phyloP scores from a whole-genome alignment of 2,113 vertebrate species.

The Muntiacus muntjak region DNA sequence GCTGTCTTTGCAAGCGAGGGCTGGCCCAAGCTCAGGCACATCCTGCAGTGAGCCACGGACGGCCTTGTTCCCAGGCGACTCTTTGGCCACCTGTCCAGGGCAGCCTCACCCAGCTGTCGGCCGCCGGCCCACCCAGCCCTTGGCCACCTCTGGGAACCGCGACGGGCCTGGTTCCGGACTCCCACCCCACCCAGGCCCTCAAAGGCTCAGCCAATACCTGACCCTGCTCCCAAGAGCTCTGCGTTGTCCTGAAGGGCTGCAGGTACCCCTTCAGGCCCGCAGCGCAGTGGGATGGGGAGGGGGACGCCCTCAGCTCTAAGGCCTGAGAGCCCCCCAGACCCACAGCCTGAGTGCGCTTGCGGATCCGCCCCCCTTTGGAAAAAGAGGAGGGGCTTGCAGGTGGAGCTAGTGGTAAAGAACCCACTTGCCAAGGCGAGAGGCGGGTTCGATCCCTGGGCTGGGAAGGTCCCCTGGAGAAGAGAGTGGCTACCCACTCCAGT shows the following conservation, averaged over 20 bases:
- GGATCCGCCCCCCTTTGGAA: neutral
- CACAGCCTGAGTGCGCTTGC: no score
- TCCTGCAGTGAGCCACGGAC: accelerated
- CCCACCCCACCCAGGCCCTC: neutral
- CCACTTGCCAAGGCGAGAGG: neutral
- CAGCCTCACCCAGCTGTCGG: neutral
- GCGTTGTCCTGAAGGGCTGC: neutral
- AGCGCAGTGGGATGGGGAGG: neutral
- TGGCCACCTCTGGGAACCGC: neutral
- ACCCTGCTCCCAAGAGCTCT: neutral
- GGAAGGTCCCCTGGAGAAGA: neutral
- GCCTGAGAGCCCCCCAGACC: accelerated
- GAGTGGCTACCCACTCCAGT: neutral
- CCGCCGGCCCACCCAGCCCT: neutral
- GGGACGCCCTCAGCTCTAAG: neutral
- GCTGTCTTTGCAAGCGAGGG: neutral
- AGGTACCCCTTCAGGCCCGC: neutral
- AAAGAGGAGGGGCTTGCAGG: neutral
- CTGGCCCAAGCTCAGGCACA: neutral
- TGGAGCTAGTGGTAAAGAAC: neutral
- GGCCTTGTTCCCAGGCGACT: no score
- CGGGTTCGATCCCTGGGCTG: neutral
- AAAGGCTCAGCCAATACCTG: neutral
- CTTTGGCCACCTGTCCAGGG: neutral
- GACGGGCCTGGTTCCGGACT: neutral